Percentiles rank a stretch among this genome's conserved stretches.
Evolutionary conservation across 2,113 vertebrate species (phyloP).

Genomic region (Lamprologus callipterus): DNA sequence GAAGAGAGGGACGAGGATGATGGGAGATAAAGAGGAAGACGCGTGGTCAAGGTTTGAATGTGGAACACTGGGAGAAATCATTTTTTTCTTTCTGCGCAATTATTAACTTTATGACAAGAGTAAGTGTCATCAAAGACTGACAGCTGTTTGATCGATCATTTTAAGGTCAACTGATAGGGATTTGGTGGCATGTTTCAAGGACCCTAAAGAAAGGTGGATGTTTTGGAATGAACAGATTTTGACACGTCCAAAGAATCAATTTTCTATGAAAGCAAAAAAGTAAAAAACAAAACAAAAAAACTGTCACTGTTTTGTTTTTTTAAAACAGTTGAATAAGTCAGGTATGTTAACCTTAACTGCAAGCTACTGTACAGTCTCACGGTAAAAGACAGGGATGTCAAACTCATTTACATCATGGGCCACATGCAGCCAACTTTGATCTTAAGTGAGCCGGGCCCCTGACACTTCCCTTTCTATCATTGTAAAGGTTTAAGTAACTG

Average conservation of each 20-base stretch:
- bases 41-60: slow-evolving; percentile 11
- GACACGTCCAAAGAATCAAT: neutral
- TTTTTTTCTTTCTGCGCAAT: neutral
- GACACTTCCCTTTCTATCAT: neutral
- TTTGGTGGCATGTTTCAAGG: neutral
- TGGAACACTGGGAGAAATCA: neutral
- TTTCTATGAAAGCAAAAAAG: neutral
- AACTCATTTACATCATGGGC: neutral
- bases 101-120: neutral
- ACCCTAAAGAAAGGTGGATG: neutral
- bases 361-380: neutral
- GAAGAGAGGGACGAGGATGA: neutral
- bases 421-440: neutral
- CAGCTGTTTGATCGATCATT: neutral
- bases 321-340: neutral
- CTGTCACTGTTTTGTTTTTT: neutral
- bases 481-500: neutral
- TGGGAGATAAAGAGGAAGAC: slow-evolving; percentile 2
- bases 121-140: neutral
- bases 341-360: neutral
- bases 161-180: neutral
- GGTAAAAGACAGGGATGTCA: neutral
- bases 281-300: neutral
- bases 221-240: neutral
- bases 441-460: neutral